Evolutionary conservation across 2,113 vertebrate genomes (phyloP), one percentile per base, ranked within the genome.

Genomic region (Vireo altiloquus): DNA sequence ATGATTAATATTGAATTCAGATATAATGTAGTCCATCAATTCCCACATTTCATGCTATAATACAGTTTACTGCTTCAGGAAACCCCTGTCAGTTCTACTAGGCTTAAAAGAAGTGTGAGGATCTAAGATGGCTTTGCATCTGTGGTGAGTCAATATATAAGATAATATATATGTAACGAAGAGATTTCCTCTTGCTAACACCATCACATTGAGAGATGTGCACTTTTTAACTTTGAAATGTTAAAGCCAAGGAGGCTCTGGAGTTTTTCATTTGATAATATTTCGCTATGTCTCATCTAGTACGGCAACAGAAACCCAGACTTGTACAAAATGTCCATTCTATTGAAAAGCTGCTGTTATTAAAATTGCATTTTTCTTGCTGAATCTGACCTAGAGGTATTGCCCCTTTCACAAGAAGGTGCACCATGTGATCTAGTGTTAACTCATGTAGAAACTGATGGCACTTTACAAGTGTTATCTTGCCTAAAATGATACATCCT

Each of bases 81-180:
- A 92, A 61, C 6, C 23, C 22, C 22, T 69, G 59, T 60, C 70
- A 86, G 22, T 77, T 82, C 35, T 63, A 70, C 24, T 60, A 52
- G 35, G 30, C 60, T 80, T 83, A 63, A 80, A 82, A 76, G 28
- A 84, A 10, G 5, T 46, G 47, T 46, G 33, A 92, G 59, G 47
- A 61, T 89, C 46, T 85, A 64, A 40, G 33, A 79, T 5, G 17
- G 39, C 19, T 92, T 80, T 81, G 49, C 28, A 46, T 9, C 50
- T 24, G 28, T 69, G 28, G 63, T 47, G 39, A 83, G 52, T 80
- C 35, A 81, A 66, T 47, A 47, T 19, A 33, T 63, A 63, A 17
- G 31, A 47, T n/a, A 77, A 80, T 35, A 31, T 5, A 50, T 18
- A 7, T 0, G 0, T 49, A 68, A 76, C 31, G 21, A 84, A 70